Conservation (phyloP, 2,888 invertebrate genomes). For the Catocala nupta region DNA sequence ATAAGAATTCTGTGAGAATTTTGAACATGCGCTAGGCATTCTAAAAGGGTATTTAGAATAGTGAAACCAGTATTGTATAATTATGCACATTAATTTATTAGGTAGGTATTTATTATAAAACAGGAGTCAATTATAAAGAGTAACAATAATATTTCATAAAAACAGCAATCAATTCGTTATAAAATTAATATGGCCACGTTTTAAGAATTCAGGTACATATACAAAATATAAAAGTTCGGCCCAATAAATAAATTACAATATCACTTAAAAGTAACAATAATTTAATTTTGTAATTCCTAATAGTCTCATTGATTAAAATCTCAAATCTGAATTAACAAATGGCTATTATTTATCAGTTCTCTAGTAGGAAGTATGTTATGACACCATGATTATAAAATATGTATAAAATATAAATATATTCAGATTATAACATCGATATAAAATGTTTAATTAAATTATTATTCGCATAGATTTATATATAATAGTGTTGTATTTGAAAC, state of each 20-base stretch:
- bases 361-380: constrained; percentile 73
- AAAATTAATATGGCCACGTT: constrained; percentile 85
- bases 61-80: constrained; percentile 56
- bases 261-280: constrained; percentile 79
- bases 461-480: constrained; percentile 41
- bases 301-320: constrained; percentile 79
- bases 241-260: constrained; percentile 75
- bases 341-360: constrained; percentile 72
- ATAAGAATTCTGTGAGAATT: too few relatives aligned
- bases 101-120: constrained; percentile 78
- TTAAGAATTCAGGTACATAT: constrained; percentile 86
- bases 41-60: constrained; percentile 11
- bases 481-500: constrained; percentile 24
- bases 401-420: constrained; percentile 72
- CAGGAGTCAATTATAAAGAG: constrained; percentile 74
- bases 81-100: constrained; percentile 82
- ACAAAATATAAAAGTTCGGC: constrained; percentile 74
- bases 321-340: constrained; percentile 74
- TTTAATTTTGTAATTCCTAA: constrained; percentile 81
- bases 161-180: constrained; percentile 66
- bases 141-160: constrained; percentile 73
- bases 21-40: too few relatives aligned
- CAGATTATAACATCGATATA: constrained; percentile 72
- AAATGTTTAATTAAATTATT: constrained; percentile 51
- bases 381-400: constrained; percentile 68